A percentile compares a stretch with the other conserved stretches of the same genome.
Evolutionary conservation across 2,797 vertebrate species (phyloP).

Genomic region (Oreonectes daqikongensis): DNA sequence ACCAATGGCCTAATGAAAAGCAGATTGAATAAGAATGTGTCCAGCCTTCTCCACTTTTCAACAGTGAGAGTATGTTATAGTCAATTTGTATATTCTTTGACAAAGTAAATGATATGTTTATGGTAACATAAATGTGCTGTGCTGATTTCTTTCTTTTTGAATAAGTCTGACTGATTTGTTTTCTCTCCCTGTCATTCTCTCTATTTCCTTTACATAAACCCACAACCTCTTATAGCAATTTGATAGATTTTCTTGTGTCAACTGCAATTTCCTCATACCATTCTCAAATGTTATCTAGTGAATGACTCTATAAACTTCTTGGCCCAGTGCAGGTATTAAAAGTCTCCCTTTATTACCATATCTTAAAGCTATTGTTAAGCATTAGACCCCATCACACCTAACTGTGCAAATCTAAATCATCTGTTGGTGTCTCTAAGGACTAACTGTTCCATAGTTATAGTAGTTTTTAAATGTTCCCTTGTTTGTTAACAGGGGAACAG

Average conservation of each 20-base stretch:
- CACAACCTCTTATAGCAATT: conserved; percentile 23
- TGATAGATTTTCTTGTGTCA: conserved; percentile 58
- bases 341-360: conserved; percentile 1
- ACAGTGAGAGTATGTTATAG: not conserved
- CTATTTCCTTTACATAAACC: conserved; percentile 8
- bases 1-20: conserved; percentile 24
- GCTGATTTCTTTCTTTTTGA: conserved; percentile 37
- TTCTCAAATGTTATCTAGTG: not conserved
- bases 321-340: not conserved
- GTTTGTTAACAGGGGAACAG: not conserved
- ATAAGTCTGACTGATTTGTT: conserved; percentile 1
- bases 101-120: conserved; percentile 33
- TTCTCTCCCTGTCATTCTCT: not conserved
- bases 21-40: conserved; percentile 19
- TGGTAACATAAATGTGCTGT: not conserved
- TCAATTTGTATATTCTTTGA: not conserved
- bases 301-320: not conserved
- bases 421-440: conserved; percentile 8
- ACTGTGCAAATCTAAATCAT: conserved; percentile 5
- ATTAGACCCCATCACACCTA: not conserved
- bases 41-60: not conserved
- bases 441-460: not conserved
- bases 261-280: not conserved
- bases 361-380: conserved; percentile 21
- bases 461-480: not conserved